These are phyloP conservation scores for Drosophila infuscata DNA, from an alignment of 2,888 invertebrate genomes.

Conservation along the genomic window DNA sequence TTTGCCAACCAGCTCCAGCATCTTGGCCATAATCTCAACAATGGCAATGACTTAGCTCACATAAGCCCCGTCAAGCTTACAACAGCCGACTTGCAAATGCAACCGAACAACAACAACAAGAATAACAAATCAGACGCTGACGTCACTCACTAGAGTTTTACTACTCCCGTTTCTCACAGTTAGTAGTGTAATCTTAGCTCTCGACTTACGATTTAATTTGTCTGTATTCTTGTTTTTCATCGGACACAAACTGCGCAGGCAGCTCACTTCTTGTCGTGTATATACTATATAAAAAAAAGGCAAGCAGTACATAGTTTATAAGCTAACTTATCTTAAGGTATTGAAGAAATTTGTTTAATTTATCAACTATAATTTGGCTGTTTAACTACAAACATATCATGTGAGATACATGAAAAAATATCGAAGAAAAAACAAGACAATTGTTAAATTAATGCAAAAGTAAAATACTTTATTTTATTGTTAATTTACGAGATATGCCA, in stretches of 20 bases:
- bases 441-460: conserved; percentile 31
- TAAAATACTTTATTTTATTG: conserved; percentile 29
- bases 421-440: neutral
- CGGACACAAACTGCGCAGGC: conserved; percentile 25
- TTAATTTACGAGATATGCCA: conserved; percentile 63
- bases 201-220: conserved; percentile 30
- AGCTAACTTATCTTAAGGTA: conserved; percentile 51
- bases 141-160: conserved; percentile 28
- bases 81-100: conserved; percentile 53
- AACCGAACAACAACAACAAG: conserved; percentile 20
- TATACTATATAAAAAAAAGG: conserved; percentile 28
- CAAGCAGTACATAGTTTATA: conserved; percentile 49
- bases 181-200: conserved; percentile 28
- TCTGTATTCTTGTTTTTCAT: conserved; percentile 18
- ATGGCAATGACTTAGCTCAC: conserved; percentile 56
- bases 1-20: conserved; percentile 75
- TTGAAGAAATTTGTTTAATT: conserved; percentile 40
- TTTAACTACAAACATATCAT: conserved; percentile 42
- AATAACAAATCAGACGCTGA: conserved; percentile 23
- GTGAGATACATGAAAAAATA: conserved; percentile 28
- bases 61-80: conserved; percentile 60
- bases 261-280: conserved; percentile 62
- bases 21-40: conserved; percentile 73
- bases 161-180: conserved; percentile 22
- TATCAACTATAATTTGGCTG: conserved; percentile 55